Evolutionary conservation across 1,140 invertebrate species (phyloP).

Genomic region (Lepidotrigona ventralis): DNA sequence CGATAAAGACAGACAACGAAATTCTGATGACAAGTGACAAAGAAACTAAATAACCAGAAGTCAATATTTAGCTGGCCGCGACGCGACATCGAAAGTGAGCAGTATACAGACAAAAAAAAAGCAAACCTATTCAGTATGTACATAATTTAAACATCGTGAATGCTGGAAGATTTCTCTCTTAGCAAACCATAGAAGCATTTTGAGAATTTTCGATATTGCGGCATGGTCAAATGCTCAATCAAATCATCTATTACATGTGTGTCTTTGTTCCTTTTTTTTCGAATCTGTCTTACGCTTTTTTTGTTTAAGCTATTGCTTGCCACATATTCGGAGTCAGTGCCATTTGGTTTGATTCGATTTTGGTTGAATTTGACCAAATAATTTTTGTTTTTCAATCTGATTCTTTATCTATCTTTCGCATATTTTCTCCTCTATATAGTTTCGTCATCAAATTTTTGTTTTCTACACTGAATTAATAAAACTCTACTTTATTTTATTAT

Average conservation of each 20-base stretch:
- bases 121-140: conserved; percentile 33
- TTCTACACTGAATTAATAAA: too few relatives aligned
- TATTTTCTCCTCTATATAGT: too few relatives aligned
- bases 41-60: conserved; percentile 62
- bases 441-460: too few relatives aligned
- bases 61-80: conserved; percentile 70
- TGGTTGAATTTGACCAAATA: too few relatives aligned
- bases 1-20: conserved; percentile 35
- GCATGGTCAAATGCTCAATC: background rate
- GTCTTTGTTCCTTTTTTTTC: too few relatives aligned
- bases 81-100: conserved; percentile 51
- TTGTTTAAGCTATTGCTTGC: too few relatives aligned
- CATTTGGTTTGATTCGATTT: too few relatives aligned
- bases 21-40: conserved; percentile 61
- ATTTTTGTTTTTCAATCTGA: too few relatives aligned
- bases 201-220: conserved; percentile 6
- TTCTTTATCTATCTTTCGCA: too few relatives aligned
- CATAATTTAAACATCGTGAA: conserved; percentile 54
- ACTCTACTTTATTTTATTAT: too few relatives aligned
- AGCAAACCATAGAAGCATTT: background rate
- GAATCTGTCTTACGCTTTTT: too few relatives aligned
- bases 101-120: conserved; percentile 33
- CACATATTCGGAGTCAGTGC: too few relatives aligned
- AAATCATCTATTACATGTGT: background rate
- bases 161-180: conserved; percentile 59